These are phyloP conservation scores for Mesoclemmys tuberculata DNA, from an alignment of 2,113 vertebrate species.

Conservation along the genomic window DNA sequence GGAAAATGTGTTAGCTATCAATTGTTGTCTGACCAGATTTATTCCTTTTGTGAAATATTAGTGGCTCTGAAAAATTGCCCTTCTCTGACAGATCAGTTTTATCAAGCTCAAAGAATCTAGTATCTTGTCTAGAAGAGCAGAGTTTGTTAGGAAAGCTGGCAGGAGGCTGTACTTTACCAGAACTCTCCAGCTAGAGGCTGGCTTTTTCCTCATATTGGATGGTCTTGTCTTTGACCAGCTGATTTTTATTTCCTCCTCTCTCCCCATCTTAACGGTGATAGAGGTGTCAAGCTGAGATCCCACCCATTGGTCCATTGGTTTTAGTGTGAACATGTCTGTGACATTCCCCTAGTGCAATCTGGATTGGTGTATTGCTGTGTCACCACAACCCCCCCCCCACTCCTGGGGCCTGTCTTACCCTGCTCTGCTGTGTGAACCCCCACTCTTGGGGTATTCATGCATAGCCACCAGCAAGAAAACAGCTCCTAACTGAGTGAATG, in stretches of 20 bases:
- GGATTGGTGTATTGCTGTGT: too few relatives aligned
- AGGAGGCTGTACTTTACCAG: neutral
- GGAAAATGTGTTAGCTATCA: neutral
- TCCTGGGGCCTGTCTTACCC: too few relatives aligned
- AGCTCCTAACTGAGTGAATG: too few relatives aligned
- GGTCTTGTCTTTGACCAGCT: neutral
- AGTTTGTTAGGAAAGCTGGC: neutral
- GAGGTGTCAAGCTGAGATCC: fast-evolving
- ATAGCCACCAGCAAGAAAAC: too few relatives aligned
- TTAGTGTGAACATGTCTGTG: neutral
- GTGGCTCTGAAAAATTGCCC: neutral
- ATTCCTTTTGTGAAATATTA: neutral
- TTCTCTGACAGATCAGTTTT: neutral
- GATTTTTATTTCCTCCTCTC: neutral
- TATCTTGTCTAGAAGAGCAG: neutral
- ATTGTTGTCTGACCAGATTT: neutral
- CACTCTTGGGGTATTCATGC: too few relatives aligned
- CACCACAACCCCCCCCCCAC: too few relatives aligned
- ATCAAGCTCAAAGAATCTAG: neutral
- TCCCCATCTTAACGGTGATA: neutral
- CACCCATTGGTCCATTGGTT: neutral
- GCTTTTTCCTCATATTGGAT: neutral
- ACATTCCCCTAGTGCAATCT: too few relatives aligned
- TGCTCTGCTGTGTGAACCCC: too few relatives aligned
- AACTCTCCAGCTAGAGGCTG: neutral